phyloP scores from a whole-genome alignment of 1,140 invertebrate species.

The Maniola jurtina region DNA sequence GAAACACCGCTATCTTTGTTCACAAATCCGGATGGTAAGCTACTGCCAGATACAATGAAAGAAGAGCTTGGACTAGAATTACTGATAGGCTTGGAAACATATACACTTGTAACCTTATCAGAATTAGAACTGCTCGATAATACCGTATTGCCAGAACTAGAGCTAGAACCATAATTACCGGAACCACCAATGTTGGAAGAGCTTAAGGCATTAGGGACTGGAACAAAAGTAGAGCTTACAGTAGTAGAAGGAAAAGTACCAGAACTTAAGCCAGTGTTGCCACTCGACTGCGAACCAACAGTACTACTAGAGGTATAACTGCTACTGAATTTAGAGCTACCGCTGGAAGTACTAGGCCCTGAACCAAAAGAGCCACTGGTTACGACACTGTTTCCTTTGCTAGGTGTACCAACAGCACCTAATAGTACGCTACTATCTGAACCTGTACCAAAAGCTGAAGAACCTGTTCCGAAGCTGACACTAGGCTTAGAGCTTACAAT shows the following conservation, averaged over 20 bases:
- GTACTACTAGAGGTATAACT: neutral
- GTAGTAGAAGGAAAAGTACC: slow-evolving; percentile 5
- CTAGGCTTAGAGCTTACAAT: neutral
- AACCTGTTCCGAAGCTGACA: slow-evolving; percentile 6
- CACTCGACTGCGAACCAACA: neutral
- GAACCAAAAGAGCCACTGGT: neutral
- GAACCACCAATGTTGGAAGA: slow-evolving; percentile 1
- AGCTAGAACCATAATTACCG: slow-evolving; percentile 1
- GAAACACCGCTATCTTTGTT: slow-evolving; percentile 4
- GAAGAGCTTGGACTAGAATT: neutral
- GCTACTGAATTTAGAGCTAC: neutral
- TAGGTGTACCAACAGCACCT: neutral
- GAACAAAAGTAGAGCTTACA: neutral
- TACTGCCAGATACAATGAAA: neutral
- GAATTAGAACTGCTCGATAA: neutral
- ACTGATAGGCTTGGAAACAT: neutral
- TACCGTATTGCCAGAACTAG: neutral
- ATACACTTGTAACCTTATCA: neutral
- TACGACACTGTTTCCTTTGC: neutral
- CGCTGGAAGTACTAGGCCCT: neutral
- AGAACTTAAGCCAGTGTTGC: slow-evolving; percentile 5
- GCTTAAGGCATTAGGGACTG: slow-evolving; percentile 9
- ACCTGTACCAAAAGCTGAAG: neutral
- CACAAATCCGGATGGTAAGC: neutral
- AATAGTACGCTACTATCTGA: neutral